Evolutionary conservation across 2,113 vertebrate species (phyloP).

Genomic region (Rhabdornis inornatus): DNA sequence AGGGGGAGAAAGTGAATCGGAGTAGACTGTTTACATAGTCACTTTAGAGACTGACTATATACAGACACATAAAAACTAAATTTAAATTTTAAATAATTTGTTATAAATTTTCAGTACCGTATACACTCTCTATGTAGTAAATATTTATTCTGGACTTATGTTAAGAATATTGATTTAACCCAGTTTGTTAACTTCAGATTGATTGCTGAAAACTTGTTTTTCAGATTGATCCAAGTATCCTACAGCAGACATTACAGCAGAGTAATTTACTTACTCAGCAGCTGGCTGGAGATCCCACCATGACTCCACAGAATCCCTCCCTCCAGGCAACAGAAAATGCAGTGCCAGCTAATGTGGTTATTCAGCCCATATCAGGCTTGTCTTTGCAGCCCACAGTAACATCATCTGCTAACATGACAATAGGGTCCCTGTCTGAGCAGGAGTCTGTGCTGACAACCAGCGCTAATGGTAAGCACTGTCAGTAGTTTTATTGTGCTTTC

Average conservation of each 20-base stretch:
- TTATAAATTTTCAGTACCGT: background rate
- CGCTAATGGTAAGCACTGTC: slow-evolving; percentile 61
- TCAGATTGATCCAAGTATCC: slow-evolving; percentile 89
- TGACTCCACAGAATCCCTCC: slow-evolving; percentile 70
- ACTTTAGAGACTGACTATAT: background rate
- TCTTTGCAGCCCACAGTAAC: slow-evolving; percentile 84
- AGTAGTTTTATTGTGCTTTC: background rate
- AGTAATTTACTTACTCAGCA: slow-evolving; percentile 85
- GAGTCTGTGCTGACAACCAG: slow-evolving; percentile 76
- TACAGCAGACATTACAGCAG: slow-evolving; percentile 93
- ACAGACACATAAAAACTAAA: background rate
- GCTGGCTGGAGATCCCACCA: slow-evolving; percentile 77
- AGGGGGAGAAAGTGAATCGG: background rate
- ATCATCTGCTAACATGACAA: slow-evolving; percentile 79
- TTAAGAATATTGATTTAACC: background rate
- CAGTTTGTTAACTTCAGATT: background rate
- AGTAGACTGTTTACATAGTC: background rate
- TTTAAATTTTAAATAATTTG: background rate
- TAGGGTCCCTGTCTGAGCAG: slow-evolving; percentile 84
- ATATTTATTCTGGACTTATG: background rate
- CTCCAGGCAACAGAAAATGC: slow-evolving; percentile 80
- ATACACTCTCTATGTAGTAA: background rate
- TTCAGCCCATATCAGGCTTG: slow-evolving; percentile 90
- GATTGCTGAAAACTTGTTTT: background rate
- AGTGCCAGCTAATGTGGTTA: slow-evolving; percentile 85